These are phyloP conservation scores for Sander vitreus DNA, from an alignment of 2,113 vertebrate species.

Conservation along the genomic window DNA sequence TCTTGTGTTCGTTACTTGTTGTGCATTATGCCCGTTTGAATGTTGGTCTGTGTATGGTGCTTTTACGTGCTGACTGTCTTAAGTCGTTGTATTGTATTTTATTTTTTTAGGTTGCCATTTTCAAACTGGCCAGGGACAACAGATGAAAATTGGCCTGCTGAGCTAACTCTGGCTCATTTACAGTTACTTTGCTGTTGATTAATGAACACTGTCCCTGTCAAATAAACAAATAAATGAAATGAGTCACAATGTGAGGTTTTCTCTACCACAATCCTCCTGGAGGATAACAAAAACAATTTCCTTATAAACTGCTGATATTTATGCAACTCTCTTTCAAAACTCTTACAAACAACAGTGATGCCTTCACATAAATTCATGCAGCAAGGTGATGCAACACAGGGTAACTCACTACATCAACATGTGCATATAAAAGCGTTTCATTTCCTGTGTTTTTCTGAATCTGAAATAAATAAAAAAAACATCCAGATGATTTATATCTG, in stretches of 20 bases:
- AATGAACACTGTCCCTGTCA: no score
- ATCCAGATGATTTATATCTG: neutral
- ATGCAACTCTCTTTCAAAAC: neutral
- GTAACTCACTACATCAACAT: neutral
- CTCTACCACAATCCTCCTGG: neutral
- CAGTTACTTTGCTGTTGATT: no score
- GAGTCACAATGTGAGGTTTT: neutral
- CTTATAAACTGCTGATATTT: neutral
- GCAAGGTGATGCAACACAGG: neutral
- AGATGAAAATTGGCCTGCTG: no score
- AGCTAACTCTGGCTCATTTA: no score
- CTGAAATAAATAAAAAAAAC: neutral
- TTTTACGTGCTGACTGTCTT: no score
- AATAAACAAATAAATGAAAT: no score
- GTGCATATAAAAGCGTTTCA: neutral
- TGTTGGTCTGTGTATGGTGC: no score
- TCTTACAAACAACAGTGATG: neutral
- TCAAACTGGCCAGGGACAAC: no score
- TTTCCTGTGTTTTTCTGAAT: neutral
- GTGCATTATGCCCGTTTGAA: no score
- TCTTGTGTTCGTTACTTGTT: no score
- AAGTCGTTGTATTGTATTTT: no score
- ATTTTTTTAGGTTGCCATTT: no score
- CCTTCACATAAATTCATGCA: neutral
- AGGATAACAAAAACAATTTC: neutral